phyloP scores from a whole-genome alignment of 2,888 invertebrate genomes.

The Ypsolopha sequella region DNA sequence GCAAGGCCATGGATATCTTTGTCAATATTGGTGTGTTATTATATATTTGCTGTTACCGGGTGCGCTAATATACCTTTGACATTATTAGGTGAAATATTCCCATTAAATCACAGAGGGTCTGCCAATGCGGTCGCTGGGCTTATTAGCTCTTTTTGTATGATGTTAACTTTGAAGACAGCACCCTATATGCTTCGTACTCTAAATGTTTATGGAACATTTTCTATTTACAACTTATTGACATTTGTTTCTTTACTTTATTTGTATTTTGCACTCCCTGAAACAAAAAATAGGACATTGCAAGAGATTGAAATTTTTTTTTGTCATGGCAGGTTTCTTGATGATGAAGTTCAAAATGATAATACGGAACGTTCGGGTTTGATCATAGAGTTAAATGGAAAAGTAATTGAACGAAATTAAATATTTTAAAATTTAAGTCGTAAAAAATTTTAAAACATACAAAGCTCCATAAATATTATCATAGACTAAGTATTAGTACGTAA shows the following conservation, averaged over 20 bases:
- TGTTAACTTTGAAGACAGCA: constrained; percentile 29
- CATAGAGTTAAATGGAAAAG: too few species aligned
- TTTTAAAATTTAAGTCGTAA: too few species aligned
- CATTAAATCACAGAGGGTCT: constrained; percentile 34
- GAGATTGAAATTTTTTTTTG: constrained; percentile 30
- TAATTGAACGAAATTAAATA: too few species aligned
- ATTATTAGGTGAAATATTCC: constrained; percentile 42
- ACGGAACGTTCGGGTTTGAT: too few species aligned
- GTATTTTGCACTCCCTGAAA: constrained; percentile 27
- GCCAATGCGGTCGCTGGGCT: constrained; percentile 27
- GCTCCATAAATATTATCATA: too few species aligned
- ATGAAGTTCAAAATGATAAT: background rate
- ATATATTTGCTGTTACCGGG: constrained; percentile 38
- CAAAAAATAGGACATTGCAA: constrained; percentile 28
- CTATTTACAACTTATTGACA: constrained; percentile 27
- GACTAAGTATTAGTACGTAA: too few species aligned
- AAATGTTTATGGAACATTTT: constrained; percentile 38
- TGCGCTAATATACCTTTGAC: constrained; percentile 40
- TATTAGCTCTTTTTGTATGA: constrained; percentile 22
- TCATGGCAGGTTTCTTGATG: constrained; percentile 2
- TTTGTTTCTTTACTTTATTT: constrained; percentile 15
- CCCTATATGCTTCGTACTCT: constrained; percentile 25
- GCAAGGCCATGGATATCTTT: constrained; percentile 26
- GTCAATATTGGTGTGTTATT: constrained; percentile 28
- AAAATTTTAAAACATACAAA: too few species aligned